Evolutionary conservation across 2,888 invertebrate species (phyloP).

Genomic region (Brachycybe producta): DNA sequence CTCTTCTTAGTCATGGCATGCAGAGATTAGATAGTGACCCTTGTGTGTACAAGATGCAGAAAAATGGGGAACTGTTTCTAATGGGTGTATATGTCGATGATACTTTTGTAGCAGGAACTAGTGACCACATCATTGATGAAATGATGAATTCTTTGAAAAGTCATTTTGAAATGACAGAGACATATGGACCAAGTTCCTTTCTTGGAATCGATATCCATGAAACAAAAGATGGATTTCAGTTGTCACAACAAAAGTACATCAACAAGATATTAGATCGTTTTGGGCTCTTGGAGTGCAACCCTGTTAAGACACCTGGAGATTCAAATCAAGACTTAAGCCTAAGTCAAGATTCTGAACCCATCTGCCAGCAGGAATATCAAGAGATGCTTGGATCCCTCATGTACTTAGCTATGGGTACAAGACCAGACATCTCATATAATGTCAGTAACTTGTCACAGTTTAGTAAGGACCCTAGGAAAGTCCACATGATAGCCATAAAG

Average conservation of each 20-base stretch:
- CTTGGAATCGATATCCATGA: background rate
- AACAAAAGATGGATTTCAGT: background rate
- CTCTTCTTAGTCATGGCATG: background rate
- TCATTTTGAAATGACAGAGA: no score
- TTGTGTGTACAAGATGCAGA: background rate
- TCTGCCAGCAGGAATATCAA: background rate
- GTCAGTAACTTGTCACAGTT: background rate
- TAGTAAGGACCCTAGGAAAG: background rate
- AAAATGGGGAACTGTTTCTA: background rate
- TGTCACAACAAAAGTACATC: background rate
- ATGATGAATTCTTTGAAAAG: background rate
- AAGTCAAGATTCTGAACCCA: background rate
- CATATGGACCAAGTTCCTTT: background rate
- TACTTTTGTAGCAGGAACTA: background rate
- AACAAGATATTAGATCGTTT: background rate
- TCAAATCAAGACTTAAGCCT: background rate
- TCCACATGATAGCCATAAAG: background rate
- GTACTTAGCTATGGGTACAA: background rate
- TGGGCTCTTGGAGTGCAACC: background rate
- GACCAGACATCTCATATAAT: background rate
- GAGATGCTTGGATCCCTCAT: conserved; percentile 1
- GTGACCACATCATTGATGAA: conserved; percentile 1
- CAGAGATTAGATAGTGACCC: background rate
- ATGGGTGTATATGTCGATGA: background rate
- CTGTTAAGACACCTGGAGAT: background rate